Evolutionary conservation across 2,888 invertebrate genomes (phyloP), one percentile per base, ranked within the genome.

Genomic region (Leucania comma): DNA sequence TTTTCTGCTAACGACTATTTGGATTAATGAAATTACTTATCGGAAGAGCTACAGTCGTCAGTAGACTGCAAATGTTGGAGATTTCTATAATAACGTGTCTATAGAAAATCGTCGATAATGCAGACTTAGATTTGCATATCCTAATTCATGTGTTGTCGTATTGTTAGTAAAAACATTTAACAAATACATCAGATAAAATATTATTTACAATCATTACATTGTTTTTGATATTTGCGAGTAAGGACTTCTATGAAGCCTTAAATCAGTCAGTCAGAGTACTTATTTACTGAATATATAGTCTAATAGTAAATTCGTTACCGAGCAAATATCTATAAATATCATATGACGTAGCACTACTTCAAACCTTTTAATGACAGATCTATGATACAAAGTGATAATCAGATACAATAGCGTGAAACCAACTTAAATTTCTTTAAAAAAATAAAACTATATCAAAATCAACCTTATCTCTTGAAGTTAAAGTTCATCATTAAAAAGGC

Each of bases 401-500:
- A 81, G 73, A 82, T 82, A 64, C 70, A 77, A 80, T 82, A 70
- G 72, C 53, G 50, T 32, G 8, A 72, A 53, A 71, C 82, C 75
- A 72, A 69, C n/a, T 35, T 68, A 42, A 6, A 29, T 24, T 46
- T 54, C 26, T 59, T 56, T n/a, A 14, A 1, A 22, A 67, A 58
- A 66, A 58, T 54, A 38, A 65, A 51, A 8, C 35, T 32, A 3
- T 26, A 38, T 26, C n/a, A 82, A 82, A 71, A 1, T 42, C 51
- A 65, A 76, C 71, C 65, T 50, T 80, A 62, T 35, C 9, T 8
- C 67, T n/a, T 22, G 0, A 58, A 3, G n/a, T 20, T 67, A 80
- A 69, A 71, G 75, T 61, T 50, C 51, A 63, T 60, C 71, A 66
- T 71, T 51, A 38, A 51, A 65, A 50, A 46, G 1, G 6, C 50